These are phyloP conservation scores for Gortyna flavago DNA, from an alignment of 2,888 invertebrate genomes.

Conservation along the genomic window DNA sequence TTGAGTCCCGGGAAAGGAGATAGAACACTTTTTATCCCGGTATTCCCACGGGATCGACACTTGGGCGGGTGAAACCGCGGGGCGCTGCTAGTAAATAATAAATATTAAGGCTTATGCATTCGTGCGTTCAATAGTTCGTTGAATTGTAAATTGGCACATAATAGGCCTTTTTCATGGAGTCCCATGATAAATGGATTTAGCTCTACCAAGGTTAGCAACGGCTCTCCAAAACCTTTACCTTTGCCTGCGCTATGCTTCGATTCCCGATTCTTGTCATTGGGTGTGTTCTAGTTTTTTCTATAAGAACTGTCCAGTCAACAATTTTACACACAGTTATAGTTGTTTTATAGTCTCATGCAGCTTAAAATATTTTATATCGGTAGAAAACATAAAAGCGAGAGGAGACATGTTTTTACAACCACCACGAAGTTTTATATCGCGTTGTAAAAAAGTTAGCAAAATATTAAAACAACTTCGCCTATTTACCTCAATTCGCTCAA, in stretches of 20 bases:
- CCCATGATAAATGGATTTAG: no score
- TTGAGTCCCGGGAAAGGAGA: no score
- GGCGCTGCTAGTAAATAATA: no score
- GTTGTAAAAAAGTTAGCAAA: neutral
- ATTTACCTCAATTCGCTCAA: neutral
- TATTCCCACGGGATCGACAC: no score
- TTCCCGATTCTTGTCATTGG: no score
- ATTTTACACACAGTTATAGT: neutral
- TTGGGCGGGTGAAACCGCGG: no score
- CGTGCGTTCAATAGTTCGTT: constrained; percentile 3
- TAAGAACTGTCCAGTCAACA: neutral
- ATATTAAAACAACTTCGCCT: neutral
- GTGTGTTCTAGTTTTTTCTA: no score
- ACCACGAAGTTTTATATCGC: neutral
- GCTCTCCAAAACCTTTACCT: no score
- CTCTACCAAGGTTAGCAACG: no score
- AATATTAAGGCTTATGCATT: constrained; percentile 16
- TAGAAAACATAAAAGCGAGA: neutral
- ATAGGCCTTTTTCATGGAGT: neutral
- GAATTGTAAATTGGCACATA: neutral
- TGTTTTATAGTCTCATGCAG: neutral
- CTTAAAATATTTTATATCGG: neutral
- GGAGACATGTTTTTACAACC: neutral
- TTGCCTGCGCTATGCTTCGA: no score
- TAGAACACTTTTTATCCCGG: no score